Percentiles rank a stretch among this genome's conserved stretches.
phyloP scores from a whole-genome alignment of 2,113 vertebrate genomes.

The Phycodurus eques region DNA sequence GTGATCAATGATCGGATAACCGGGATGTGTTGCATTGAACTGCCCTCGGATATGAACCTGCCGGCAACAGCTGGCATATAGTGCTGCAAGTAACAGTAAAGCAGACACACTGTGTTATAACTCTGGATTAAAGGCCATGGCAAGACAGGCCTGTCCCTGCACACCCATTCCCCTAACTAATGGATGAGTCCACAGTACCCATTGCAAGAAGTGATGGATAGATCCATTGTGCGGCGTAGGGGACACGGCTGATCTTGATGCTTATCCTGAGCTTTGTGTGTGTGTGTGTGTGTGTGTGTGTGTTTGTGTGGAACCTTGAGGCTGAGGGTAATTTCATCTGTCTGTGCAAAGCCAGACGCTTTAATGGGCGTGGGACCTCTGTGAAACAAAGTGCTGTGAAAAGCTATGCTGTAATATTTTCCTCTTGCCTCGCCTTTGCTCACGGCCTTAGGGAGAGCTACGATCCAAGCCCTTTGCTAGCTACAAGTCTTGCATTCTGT shows the following conservation, averaged over 20 bases:
- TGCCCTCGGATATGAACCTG: constrained; percentile 47
- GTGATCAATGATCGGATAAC: constrained; percentile 33
- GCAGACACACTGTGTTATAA: constrained; percentile 61
- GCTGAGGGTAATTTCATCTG: constrained; percentile 66
- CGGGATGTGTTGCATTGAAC: constrained; percentile 34
- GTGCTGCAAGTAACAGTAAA: constrained; percentile 61
- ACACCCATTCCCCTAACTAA: constrained; percentile 62
- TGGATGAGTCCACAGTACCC: constrained; percentile 64
- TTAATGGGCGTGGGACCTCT: constrained; percentile 63
- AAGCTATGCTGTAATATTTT: constrained; percentile 55
- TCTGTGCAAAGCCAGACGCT: constrained; percentile 62
- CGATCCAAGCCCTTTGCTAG: constrained; percentile 7
- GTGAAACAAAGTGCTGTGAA: constrained; percentile 63
- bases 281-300: constrained; percentile 48
- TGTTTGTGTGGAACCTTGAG: constrained; percentile 45
- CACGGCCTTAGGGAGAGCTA: constrained; percentile 46
- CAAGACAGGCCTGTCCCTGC: constrained; percentile 62
- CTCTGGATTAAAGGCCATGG: constrained; percentile 62
- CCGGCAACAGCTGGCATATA: constrained; percentile 60
- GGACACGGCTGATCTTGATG: constrained; percentile 38
- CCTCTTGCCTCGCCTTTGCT: constrained; percentile 15
- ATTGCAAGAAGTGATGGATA: constrained; percentile 61
- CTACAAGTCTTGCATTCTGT: background rate
- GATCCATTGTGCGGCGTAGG: constrained; percentile 44
- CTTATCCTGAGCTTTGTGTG: constrained; percentile 40